Evolutionary conservation across 2,797 vertebrate genomes (phyloP), one percentile per base, ranked within the genome.

Genomic region (Benthosema pterotum): DNA sequence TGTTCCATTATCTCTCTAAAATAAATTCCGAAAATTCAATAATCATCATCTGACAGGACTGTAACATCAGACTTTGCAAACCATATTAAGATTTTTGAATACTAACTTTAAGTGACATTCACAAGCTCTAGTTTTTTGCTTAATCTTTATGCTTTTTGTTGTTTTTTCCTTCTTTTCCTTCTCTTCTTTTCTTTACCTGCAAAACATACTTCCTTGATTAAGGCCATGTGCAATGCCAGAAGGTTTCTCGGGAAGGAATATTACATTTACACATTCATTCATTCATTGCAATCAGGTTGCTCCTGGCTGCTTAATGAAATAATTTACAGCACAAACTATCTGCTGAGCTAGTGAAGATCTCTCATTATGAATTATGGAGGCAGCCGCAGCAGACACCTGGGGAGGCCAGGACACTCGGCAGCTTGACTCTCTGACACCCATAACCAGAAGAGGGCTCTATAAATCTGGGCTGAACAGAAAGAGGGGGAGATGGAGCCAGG

Each of bases 341-440:
- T 11, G 8, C 38, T 48, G 58, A 71, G 60, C 49, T 66, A 67
- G 74, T n/a, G 54, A 57, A 9, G 46, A 28, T 18, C 38, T 22
- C 8, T 28, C 16, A 11, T 51, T 51, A 64, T 68, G 56, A 65
- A 60, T 16, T 22, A 54, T 60, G 32, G 28, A 43, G n/a, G 25
- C 43, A 13, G 42, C 53, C 55, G 28, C 28, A 32, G 28, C 28
- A 32, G 28, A 32, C 28, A 32, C 15, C 72, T 58, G 71, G 42
- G 25, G 7, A 85, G 66, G 57, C 71, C 49, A 22, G 61, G 52
- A 53, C 74, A 67, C 42, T 48, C 17, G 49, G 61, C 62, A 64
- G 65, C 48, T 67, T 69, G 67, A 74, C 78, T 81, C 68, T 71
- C 64, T 84, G 83, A 88, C 82, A 79, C 71, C 66, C 60, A 71